Base-by-base conservation (phyloP, 2,888 invertebrate genomes). In the Altica lythri region DNA sequence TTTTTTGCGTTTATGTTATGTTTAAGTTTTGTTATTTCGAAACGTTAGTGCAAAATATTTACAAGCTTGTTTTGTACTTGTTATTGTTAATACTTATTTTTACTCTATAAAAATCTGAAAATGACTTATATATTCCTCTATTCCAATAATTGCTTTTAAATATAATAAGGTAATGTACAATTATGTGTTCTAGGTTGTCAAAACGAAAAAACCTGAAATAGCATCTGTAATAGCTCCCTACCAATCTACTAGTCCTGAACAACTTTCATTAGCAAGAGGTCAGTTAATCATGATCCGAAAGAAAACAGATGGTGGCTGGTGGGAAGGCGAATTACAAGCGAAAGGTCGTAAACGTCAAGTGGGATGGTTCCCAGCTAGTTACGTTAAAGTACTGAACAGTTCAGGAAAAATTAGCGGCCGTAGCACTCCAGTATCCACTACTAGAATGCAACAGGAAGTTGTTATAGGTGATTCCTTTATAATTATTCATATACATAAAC, bases 291-390 rank as follows among this genome's bases (percentile, higher is more conserved):
- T 94, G 82, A 92, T 99, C n/a, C 84, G 95, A 14, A 97, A 97
- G 79, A 97, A 96, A 74, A 94, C 95, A 0, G 90, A 92, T 66
- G 92, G 92, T 40, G 99, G 99, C 13, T 99, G 99, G 99, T 99
- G 98, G 98, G 98, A 99, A 79, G 99, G 99, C 1, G 98, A 99
- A 77, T 78, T 97, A 34, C 96, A 96, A 79, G 95, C 86, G 1
- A 88, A 88, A 70, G 95, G 96, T 1, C 85, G 92, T 67, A 92
- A 92, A 73, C 80, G 92, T 25, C 94, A 95, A 77, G 86, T 95
- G 25, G 99, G 99, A 2, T 99, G 99, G 99, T 99, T 99, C 79
- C 99, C 99, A 0, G 98, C 97, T 17, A 94, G 93, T 57, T 99
- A 98, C 72, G 95, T 98, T 5, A 96, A 96, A 81, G 81, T 85